phyloP scores from a whole-genome alignment of 2,113 vertebrate species.

The Lontra canadensis region DNA sequence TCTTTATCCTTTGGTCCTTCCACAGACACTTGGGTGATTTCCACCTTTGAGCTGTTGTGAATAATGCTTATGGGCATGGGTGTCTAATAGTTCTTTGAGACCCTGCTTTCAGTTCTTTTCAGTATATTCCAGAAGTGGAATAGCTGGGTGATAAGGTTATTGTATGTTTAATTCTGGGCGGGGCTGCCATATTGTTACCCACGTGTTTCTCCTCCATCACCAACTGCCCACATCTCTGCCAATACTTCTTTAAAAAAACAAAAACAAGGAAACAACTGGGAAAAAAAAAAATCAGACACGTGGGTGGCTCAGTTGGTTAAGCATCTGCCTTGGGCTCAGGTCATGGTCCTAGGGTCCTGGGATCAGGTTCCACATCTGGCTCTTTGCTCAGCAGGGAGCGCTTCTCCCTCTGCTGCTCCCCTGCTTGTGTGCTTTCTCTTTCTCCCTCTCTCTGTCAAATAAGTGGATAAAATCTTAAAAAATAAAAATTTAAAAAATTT shows the following conservation, averaged over 20 bases:
- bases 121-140: background rate
- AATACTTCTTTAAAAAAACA: background rate
- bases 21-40: background rate
- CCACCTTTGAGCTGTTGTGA: background rate
- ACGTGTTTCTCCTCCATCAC: background rate
- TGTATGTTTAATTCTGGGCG: background rate
- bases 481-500: too few species aligned
- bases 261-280: too few species aligned
- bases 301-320: background rate
- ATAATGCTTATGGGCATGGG: background rate
- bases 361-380: background rate
- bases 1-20: background rate
- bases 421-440: fast-evolving
- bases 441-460: background rate
- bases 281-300: background rate
- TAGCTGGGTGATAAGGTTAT: background rate
- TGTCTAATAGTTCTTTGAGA: background rate
- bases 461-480: background rate
- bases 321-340: background rate
- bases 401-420: background rate
- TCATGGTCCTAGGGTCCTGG: background rate
- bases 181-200: background rate
- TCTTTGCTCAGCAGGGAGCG: background rate
- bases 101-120: background rate
- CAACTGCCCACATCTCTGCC: background rate